Base-by-base conservation (phyloP, 2,888 invertebrate species). In the Malthinus flaveolus region DNA sequence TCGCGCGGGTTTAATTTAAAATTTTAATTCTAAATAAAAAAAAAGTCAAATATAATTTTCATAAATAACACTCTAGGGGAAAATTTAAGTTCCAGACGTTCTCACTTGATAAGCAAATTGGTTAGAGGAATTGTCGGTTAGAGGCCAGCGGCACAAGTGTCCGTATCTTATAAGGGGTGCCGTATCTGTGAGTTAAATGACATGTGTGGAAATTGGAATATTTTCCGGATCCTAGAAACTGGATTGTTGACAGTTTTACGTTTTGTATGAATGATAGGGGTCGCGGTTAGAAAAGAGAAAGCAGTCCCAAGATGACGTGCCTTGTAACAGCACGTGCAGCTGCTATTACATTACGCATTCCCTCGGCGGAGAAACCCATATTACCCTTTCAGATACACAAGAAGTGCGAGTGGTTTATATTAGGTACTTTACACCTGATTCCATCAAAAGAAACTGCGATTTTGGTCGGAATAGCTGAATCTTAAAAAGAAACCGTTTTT, bases 101-200 rank as follows among this genome's bases (percentile, higher is more conserved):
- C 63, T 59, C 47, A 47, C 44, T 55, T 53, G 66, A 67, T 69
- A 69, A 66, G 58, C 63, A 57, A 62, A 51, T 34, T 32, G 48
- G 56, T 52, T 52, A 52, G 31, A 44, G 51, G 33, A 33, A 56
- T 66, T 68, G 65, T 66, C 67, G 68, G 61, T 61, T 62, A 58
- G 66, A 63, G 60, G 56, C 56, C 60, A 61, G 64, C 57, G 64
- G 62, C 59, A 62, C 49, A 56, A 53, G 61, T 62, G 48, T 39
- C 60, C 59, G 62, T 65, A 67, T 66, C 65, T 66, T 60, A 62
- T 62, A 52, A 48, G 42, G 56, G 44, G 63, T 47, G 59, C 60
- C 59, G 48, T 60, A 63, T 65, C 63, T 64, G 63, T 59, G 48
- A 65, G 66, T 66, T 61, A 66, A 66, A 66, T 66, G 65, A 57